Percentiles rank a stretch among this genome's conserved stretches.
Conservation (phyloP, 53 echinoderm and acorn worm genomes). For the Patiria pectinifera region DNA sequence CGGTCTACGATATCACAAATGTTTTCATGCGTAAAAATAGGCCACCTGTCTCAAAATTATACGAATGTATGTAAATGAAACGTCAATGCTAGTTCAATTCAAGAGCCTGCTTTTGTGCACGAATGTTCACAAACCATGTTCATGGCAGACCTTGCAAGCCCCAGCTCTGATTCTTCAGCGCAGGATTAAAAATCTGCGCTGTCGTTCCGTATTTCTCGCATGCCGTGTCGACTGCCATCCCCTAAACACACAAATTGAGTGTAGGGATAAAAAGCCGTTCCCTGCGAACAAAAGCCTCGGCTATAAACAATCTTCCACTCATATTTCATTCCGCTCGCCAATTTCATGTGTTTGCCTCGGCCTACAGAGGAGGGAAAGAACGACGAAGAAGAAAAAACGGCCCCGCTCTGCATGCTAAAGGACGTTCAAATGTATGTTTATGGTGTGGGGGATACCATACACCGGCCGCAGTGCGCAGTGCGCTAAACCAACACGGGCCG, state of each 20-base stretch:
- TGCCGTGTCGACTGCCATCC: slow-evolving; percentile 48
- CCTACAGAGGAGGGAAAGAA: slow-evolving; percentile 24
- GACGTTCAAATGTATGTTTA: slow-evolving; percentile 61
- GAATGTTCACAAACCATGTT: slow-evolving; percentile 17
- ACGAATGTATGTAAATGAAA: not conserved
- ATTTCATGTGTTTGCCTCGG: slow-evolving; percentile 58
- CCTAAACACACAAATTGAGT: slow-evolving; percentile 65
- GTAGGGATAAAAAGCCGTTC: slow-evolving; percentile 47
- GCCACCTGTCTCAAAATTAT: not conserved
- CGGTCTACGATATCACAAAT: not conserved
- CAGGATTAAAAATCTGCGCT: slow-evolving; percentile 39
- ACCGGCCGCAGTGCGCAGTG: slow-evolving; percentile 22
- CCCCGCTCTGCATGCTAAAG: slow-evolving; percentile 50
- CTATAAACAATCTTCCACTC: slow-evolving; percentile 68
- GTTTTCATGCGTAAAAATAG: not conserved
- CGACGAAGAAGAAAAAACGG: not conserved
- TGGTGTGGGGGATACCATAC: slow-evolving; percentile 49
- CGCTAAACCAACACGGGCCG: slow-evolving; percentile 55
- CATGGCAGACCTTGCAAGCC: not conserved
- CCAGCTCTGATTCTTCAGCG: slow-evolving; percentile 41
- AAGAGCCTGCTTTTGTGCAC: slow-evolving; percentile 1
- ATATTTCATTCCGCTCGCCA: slow-evolving; percentile 64
- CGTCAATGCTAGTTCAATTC: not conserved
- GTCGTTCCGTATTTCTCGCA: slow-evolving; percentile 48
- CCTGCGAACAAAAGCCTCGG: slow-evolving; percentile 47